Evolutionary conservation across 2,113 vertebrate genomes (phyloP).

Genomic region (Pao palembangensis): DNA sequence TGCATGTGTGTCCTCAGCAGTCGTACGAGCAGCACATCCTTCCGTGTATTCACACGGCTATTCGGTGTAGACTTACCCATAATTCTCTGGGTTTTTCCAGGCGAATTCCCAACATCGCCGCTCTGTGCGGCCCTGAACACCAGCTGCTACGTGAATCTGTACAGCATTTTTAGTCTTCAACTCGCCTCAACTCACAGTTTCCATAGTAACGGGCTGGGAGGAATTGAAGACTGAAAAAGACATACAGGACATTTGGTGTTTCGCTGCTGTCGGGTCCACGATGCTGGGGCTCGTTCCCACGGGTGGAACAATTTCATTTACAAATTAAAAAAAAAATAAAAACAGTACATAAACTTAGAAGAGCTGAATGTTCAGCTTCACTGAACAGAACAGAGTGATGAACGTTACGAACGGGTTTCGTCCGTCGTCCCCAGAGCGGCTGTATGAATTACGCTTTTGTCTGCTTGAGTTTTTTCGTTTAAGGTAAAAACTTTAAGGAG

Average conservation of each 20-base stretch:
- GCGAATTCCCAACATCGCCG: not conserved
- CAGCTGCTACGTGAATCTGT: conserved; percentile 77
- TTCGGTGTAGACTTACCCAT: conserved; percentile 47
- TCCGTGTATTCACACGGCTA: not conserved
- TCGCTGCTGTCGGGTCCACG: conserved; percentile 7
- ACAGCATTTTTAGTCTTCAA: conserved; percentile 85
- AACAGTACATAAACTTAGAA: too few relatives aligned
- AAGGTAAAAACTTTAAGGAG: too few relatives aligned
- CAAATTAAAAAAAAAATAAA: too few relatives aligned
- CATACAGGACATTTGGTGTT: conserved; percentile 77
- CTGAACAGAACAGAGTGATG: conserved; percentile 13
- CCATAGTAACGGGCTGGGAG: conserved; percentile 82
- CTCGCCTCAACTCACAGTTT: conserved; percentile 83
- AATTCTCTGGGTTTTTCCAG: not conserved
- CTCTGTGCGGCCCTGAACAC: not conserved
- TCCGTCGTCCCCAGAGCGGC: conserved; percentile 10
- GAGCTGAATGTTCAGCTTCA: not conserved
- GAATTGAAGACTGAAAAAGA: conserved; percentile 86
- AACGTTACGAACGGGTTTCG: conserved; percentile 42
- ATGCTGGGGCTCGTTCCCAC: not conserved
- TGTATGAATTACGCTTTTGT: too few relatives aligned
- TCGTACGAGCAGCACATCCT: not conserved
- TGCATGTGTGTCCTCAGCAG: too few relatives aligned
- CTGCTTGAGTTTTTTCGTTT: too few relatives aligned
- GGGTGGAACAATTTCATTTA: not conserved